Conservation (phyloP, 2,113 vertebrate genomes). For the Tachysurus fulvidraco region DNA sequence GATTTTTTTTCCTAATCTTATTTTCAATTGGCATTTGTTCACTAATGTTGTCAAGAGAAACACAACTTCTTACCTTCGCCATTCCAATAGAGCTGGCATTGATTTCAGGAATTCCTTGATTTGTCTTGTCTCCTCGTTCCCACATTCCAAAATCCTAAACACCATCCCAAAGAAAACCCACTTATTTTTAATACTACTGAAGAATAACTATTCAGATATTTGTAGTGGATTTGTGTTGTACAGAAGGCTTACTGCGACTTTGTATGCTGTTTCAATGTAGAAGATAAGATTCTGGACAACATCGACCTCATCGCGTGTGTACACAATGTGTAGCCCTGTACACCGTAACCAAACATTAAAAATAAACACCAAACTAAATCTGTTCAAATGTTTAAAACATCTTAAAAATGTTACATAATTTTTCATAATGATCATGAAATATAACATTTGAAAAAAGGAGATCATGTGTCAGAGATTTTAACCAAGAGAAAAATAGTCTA, state of each 20-base stretch:
- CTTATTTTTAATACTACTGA: neutral
- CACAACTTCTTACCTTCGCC: conserved; percentile 82
- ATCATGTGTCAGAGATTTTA: neutral
- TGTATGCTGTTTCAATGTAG: conserved; percentile 96
- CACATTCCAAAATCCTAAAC: conserved; percentile 95
- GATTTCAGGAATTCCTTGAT: conserved; percentile 94
- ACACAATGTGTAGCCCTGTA: conserved; percentile 89
- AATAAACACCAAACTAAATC: neutral
- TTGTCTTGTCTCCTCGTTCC: conserved; percentile 97
- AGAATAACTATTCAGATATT: neutral
- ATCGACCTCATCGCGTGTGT: conserved; percentile 91
- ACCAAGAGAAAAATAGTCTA: neutral
- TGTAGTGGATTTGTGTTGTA: neutral
- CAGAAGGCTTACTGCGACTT: conserved; percentile 88
- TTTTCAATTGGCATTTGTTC: neutral
- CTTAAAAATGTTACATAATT: neutral
- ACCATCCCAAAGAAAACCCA: neutral
- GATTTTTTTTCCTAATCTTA: neutral
- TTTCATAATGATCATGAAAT: neutral
- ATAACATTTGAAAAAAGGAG: neutral
- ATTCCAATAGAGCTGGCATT: conserved; percentile 95
- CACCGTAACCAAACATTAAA: conserved; percentile 15
- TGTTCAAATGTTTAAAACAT: neutral
- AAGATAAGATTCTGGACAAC: conserved; percentile 96
- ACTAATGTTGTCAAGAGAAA: neutral